Evolutionary conservation across 2,113 vertebrate species (phyloP).

Genomic region (Psilopogon haemacephalus): DNA sequence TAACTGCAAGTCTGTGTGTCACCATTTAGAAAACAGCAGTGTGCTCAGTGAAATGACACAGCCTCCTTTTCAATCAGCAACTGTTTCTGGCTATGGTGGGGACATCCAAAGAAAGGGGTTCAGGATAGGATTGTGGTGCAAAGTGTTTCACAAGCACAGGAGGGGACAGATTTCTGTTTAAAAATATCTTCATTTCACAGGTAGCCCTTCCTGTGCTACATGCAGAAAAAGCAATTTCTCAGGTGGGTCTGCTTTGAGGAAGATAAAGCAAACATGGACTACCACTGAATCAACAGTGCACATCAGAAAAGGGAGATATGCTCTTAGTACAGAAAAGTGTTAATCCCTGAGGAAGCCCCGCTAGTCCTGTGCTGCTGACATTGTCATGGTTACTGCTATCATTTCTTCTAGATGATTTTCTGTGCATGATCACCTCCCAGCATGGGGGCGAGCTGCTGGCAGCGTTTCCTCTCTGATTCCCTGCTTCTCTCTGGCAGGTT

Average conservation of each 20-base stretch:
- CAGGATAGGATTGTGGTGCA: not conserved
- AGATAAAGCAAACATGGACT: not conserved
- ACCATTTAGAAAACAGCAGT: not conserved
- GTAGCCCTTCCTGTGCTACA: not conserved
- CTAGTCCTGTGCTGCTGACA: not conserved
- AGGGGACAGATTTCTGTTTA: not conserved
- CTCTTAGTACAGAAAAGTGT: not conserved
- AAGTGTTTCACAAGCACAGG: not conserved
- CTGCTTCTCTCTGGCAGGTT: not conserved
- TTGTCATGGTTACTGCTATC: slow-evolving; percentile 22
- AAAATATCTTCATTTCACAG: not conserved
- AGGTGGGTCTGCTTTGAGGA: not conserved
- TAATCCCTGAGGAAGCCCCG: not conserved
- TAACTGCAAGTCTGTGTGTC: not conserved
- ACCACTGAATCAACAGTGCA: not conserved
- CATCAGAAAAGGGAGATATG: not conserved
- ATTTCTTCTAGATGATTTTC: not conserved
- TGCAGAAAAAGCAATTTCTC: not conserved
- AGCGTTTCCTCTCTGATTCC: not conserved
- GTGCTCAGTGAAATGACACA: not conserved
- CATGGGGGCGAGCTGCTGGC: not conserved
- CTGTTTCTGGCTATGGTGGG: not conserved
- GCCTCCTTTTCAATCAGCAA: not conserved
- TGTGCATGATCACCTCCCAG: not conserved
- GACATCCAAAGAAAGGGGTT: not conserved